These are phyloP conservation scores for Athene noctua DNA, from an alignment of 2,113 vertebrate genomes.

Conservation along the genomic window DNA sequence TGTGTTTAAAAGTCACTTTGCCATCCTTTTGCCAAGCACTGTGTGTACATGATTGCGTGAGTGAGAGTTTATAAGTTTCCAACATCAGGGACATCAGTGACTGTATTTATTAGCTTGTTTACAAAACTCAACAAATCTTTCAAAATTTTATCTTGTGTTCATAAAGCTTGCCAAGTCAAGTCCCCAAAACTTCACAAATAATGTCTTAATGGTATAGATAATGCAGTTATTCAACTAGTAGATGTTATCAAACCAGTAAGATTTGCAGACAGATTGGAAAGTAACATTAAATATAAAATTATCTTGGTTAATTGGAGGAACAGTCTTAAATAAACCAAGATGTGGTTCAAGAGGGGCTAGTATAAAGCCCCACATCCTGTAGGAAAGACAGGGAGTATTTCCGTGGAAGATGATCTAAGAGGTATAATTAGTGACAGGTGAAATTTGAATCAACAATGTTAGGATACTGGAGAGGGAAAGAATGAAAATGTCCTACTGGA, in stretches of 20 bases:
- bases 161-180: neutral
- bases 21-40: neutral
- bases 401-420: neutral
- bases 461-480: rapidly evolving
- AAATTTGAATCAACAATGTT: neutral
- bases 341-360: neutral
- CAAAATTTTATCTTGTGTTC: neutral
- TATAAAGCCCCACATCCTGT: neutral
- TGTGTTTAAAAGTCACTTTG: neutral
- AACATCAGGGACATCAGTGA: neutral
- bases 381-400: neutral
- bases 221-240: neutral
- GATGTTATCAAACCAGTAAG: neutral
- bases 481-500: neutral
- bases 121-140: neutral
- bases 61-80: neutral
- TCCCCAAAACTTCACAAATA: neutral
- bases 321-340: neutral
- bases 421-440: neutral
- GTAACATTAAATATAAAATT: neutral
- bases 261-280: neutral
- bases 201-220: neutral
- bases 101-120: neutral
- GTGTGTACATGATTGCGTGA: rapidly evolving
- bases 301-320: neutral